Evolutionary conservation across 2,888 invertebrate genomes (phyloP), one percentile per base, ranked within the genome.

Genomic region (Stenodema calcarata): DNA sequence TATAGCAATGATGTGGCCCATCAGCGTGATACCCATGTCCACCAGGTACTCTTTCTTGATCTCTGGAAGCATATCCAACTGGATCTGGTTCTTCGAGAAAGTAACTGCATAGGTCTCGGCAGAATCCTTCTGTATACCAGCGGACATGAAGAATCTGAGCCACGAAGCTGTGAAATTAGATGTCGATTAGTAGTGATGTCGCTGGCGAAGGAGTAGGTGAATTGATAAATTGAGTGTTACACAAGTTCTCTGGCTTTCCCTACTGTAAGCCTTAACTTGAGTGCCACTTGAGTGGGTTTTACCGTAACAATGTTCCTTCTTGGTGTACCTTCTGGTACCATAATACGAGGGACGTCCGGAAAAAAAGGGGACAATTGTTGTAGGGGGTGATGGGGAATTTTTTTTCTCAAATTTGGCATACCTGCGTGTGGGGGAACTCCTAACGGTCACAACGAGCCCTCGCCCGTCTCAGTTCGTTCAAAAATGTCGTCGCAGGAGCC

Each of bases 71-170:
- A 97, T 97, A 89, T 96, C 95, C 89, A 94, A 94, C 90, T 95
- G 95, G 87, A 98, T 98, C 41, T 97, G 93, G 91, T 98, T 96
- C 90, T 97, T 96, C 0, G 95, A 94, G 91, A 98, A 98, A 9
- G 95, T 95, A 28, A 96, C 93, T 0, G 97, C 97, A 91, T 98
- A 97, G 87, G 95, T 95, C 0, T 96, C 95, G 0, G 96, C 94
- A 80, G 95, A 95, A 76, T 95, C 94, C 0, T 94, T 93, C 0
- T 96, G 96, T 88, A 98, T 95, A 0, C 97, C 96, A 14, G 97
- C 95, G 69, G 95, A 94, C 83, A 94, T 94, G 92, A 98, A 98
- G 91, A 98, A 98, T 89, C 94, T 95, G 42, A 97, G 94, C 97
- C 97, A 98, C 91, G 94, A 92, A 75, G 93, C 94, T 95, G 89